Percentiles rank a stretch among this genome's conserved stretches.
Evolutionary conservation across 2,113 vertebrate species (phyloP).

Genomic region (Uria aalge): DNA sequence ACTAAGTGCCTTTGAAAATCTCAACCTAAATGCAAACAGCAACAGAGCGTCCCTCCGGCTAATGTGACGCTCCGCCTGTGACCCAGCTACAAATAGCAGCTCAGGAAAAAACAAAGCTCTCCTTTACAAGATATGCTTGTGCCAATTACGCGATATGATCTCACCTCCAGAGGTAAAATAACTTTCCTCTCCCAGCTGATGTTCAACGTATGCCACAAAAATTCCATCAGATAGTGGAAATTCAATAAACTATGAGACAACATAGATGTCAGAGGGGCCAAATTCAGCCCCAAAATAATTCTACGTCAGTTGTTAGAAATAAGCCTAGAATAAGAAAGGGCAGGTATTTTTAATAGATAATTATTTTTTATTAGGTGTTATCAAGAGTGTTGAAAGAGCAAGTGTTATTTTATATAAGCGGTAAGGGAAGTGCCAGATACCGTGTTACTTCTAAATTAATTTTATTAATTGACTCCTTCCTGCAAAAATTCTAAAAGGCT

Average conservation of each 20-base stretch:
- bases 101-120: background rate
- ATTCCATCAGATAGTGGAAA: background rate
- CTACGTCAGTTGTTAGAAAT: background rate
- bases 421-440: background rate
- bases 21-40: background rate
- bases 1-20: background rate
- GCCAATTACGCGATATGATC: background rate
- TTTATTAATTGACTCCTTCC: background rate
- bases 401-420: background rate
- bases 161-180: background rate
- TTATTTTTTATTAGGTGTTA: background rate
- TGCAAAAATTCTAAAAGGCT: background rate
- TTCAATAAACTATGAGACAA: background rate
- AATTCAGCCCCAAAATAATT: background rate
- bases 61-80: background rate
- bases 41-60: background rate
- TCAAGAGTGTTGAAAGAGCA: background rate
- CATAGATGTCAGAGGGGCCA: background rate
- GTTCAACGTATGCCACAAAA: background rate
- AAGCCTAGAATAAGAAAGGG: background rate
- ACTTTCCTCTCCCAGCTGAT: background rate
- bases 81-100: background rate
- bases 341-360: background rate
- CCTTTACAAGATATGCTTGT: background rate
- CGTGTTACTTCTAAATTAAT: background rate